phyloP scores from a whole-genome alignment of 2,888 invertebrate genomes.

The Endomychus coccineus region DNA sequence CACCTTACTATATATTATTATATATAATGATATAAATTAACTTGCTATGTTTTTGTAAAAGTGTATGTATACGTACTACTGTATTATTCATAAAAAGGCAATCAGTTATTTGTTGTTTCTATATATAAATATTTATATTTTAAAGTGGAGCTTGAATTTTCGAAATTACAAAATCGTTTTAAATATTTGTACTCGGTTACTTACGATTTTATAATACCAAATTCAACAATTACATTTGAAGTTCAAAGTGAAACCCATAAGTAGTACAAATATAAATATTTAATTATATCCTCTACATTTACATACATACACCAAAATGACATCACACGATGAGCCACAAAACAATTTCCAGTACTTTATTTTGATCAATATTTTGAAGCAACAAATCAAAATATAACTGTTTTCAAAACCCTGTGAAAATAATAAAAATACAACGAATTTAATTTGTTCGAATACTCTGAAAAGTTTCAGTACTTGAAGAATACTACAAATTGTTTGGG shows the following conservation, averaged over 20 bases:
- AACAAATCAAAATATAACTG: too few species aligned
- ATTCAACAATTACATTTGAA: slow-evolving; percentile 31
- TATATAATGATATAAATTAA: slow-evolving; percentile 34
- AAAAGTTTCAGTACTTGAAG: too few species aligned
- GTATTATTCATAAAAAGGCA: slow-evolving; percentile 43
- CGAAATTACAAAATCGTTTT: slow-evolving; percentile 37
- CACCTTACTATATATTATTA: slow-evolving; percentile 29
- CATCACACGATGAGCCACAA: too few species aligned
- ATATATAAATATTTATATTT: slow-evolving; percentile 41
- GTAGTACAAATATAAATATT: neutral
- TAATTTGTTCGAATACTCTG: too few species aligned
- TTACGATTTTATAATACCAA: slow-evolving; percentile 36
- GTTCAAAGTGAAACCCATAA: slow-evolving; percentile 11
- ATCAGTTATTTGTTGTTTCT: slow-evolving; percentile 45
- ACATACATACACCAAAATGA: too few species aligned
- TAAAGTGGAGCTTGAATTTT: slow-evolving; percentile 33
- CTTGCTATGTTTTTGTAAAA: slow-evolving; percentile 43
- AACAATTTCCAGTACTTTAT: too few species aligned
- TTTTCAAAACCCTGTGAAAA: too few species aligned
- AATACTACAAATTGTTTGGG: too few species aligned
- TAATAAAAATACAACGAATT: too few species aligned
- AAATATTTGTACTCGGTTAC: slow-evolving; percentile 33
- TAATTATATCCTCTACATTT: too few species aligned
- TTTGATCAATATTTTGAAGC: too few species aligned
- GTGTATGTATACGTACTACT: slow-evolving; percentile 43